Conservation (phyloP, 2,113 vertebrate genomes). For the Struthio camelus region DNA sequence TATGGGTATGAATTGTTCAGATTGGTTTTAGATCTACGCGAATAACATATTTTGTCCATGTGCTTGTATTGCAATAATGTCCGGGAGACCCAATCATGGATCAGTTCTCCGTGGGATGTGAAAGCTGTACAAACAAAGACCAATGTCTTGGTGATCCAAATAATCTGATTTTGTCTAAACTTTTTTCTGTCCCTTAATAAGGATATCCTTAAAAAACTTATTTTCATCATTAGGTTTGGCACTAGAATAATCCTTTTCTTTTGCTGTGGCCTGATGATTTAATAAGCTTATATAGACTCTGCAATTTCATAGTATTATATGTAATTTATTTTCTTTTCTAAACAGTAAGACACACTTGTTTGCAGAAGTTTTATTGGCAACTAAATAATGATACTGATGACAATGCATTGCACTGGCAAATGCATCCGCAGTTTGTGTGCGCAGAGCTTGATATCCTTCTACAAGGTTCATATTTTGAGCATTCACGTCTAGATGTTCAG, state of each 20-base stretch:
- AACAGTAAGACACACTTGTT: slow-evolving; percentile 11
- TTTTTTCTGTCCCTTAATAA: not conserved
- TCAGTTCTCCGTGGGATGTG: not conserved
- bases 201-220: not conserved
- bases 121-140: not conserved
- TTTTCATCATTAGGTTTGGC: not conserved
- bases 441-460: not conserved
- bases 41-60: not conserved
- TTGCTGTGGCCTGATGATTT: not conserved
- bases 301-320: not conserved
- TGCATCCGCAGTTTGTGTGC: not conserved
- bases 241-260: not conserved
- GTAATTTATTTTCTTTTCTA: not conserved
- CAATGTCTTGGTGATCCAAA: not conserved
- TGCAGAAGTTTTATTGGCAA: slow-evolving; percentile 27
- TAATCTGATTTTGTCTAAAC: not conserved
- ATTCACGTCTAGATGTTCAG: not conserved
- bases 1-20: not conserved
- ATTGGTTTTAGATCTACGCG: not conserved
- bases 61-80: not conserved
- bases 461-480: not conserved
- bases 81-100: not conserved
- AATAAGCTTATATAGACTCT: not conserved
- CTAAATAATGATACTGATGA: not conserved
- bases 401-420: not conserved